These are phyloP conservation scores for Tiliqua scincoides DNA, from an alignment of 2,113 vertebrate genomes.

Conservation along the genomic window DNA sequence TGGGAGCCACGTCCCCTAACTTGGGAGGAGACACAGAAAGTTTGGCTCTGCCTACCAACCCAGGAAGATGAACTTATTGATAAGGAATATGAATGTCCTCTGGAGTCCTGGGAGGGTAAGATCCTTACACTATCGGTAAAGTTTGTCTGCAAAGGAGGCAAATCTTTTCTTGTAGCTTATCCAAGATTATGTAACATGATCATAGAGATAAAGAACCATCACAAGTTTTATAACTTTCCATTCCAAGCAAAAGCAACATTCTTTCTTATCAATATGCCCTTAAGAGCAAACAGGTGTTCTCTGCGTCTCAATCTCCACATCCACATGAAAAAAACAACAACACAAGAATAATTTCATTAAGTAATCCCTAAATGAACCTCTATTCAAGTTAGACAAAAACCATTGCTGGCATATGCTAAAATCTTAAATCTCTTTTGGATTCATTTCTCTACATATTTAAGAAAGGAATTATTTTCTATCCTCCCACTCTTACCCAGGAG, in stretches of 20 bases:
- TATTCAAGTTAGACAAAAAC: not conserved
- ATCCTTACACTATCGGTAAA: not conserved
- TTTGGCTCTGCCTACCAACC: too few species aligned
- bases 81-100: too few species aligned
- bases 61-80: too few species aligned
- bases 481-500: slow-evolving; percentile 58
- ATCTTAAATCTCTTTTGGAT: slow-evolving; percentile 43
- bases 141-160: not conserved
- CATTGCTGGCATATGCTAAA: slow-evolving; percentile 34
- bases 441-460: slow-evolving; percentile 49
- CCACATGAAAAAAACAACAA: not conserved
- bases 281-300: not conserved
- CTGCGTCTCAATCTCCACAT: not conserved
- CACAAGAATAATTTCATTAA: not conserved
- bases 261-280: slow-evolving; percentile 3
- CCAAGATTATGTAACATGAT: not conserved
- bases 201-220: not conserved
- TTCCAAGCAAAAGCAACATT: not conserved
- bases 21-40: too few species aligned
- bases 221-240: not conserved
- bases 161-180: not conserved
- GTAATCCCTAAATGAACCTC: slow-evolving; percentile 21
- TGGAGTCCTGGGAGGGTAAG: too few species aligned
- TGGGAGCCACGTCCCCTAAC: too few species aligned
- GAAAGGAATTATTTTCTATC: slow-evolving; percentile 58